A percentile compares a stretch with the other conserved stretches of the same genome.
phyloP scores from a whole-genome alignment of 1,140 invertebrate species.

The Bombyx mandarina region DNA sequence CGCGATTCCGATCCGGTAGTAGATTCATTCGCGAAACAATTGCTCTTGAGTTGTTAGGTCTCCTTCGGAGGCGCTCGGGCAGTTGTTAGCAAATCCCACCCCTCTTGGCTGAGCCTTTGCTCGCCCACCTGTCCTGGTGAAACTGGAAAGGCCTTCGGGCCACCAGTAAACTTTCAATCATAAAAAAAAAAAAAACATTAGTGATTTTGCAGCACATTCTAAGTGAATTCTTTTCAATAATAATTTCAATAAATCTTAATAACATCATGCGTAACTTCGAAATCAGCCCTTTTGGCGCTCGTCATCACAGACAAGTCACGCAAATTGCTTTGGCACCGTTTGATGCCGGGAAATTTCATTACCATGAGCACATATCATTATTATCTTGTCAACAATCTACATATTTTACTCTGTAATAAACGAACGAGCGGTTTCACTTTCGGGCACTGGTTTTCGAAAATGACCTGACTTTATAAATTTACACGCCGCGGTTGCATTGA shows the following conservation, averaged over 20 bases:
- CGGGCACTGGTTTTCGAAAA: constrained; percentile 68
- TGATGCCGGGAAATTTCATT: constrained; percentile 70
- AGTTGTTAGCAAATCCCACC: too few relatives aligned
- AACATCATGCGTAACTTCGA: constrained; percentile 62
- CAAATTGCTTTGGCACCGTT: constrained; percentile 71
- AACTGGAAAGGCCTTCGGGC: too few relatives aligned
- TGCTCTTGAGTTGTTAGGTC: too few relatives aligned
- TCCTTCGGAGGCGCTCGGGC: too few relatives aligned
- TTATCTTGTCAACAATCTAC: constrained; percentile 68
- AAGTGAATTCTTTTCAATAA: too few relatives aligned
- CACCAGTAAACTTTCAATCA: too few relatives aligned
- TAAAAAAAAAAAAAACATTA: too few relatives aligned
- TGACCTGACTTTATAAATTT: constrained; percentile 61
- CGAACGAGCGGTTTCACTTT: constrained; percentile 66
- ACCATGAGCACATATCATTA: constrained; percentile 70
- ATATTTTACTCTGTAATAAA: constrained; percentile 69
- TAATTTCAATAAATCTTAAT: constrained; percentile 31
- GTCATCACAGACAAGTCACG: constrained; percentile 62
- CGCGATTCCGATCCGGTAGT: too few relatives aligned
- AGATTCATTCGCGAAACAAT: too few relatives aligned
- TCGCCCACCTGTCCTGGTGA: too few relatives aligned
- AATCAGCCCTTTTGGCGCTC: constrained; percentile 62
- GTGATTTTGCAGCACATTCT: too few relatives aligned
- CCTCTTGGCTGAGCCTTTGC: too few relatives aligned
- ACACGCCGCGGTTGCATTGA: constrained; percentile 38